Evolutionary conservation across 1,140 invertebrate genomes (phyloP), one percentile per base, ranked within the genome.

Genomic region (Venustaconcha ellipsiformis): DNA sequence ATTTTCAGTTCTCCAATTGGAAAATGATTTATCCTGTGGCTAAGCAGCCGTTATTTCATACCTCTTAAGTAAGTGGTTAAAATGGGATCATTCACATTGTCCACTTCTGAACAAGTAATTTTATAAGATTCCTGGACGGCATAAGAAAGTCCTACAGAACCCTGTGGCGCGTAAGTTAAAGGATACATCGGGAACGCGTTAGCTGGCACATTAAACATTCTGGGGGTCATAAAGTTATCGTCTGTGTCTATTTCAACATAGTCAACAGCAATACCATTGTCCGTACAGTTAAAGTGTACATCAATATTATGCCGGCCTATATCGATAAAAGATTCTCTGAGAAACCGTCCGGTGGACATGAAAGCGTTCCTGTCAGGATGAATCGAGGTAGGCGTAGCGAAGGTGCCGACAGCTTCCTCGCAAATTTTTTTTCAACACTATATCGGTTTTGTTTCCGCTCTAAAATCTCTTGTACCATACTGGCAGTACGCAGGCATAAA

Each of bases 61-160:
- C 26, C 65, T 64, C 15, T 67, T 69, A 0, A 79, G 65, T 26
- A 63, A 57, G 1, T 62, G 68, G 66, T 79, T 76, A 67, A 82
- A 26, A 82, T 65, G 11, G 80, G 70, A 17, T 79, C 37, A 62
- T 82, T 78, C 15, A 82, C 76, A 55, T 79, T 82, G 62, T 82
- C 80, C 2, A 79, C 78, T 70, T 82, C 80, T 23, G 80, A 72
- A 56, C 80, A 82, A 1, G 26, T 66, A 0, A 78, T 79, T 63
- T 70, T 68, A 58, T 76, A 79, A 2, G 72, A 75, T 20, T 75
- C 70, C 56, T 79, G 78, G 2, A 79, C 78, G 17, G 72, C 66
- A 66, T 67, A 77, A 2, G 75, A 77, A 56, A 70, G 37, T 18
- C 57, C 58, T 56, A 70, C 69, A 14, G 56, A 1, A 13, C 67